These are phyloP conservation scores for Lophius americanus DNA, from an alignment of 2,797 vertebrate genomes.

Conservation along the genomic window DNA sequence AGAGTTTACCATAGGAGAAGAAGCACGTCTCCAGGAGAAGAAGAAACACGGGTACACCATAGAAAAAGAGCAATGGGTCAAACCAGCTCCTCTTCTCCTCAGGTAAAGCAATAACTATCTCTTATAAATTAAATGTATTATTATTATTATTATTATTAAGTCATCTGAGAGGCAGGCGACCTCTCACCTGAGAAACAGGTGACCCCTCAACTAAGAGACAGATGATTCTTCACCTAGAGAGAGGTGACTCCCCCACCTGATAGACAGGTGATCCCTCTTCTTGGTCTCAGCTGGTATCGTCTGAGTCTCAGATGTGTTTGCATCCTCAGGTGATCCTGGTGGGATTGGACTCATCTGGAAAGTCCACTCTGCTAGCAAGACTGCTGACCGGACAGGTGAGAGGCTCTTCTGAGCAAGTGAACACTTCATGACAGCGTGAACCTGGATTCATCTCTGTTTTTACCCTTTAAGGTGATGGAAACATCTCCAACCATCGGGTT, in stretches of 20 bases:
- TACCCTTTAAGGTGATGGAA: slow-evolving; percentile 70
- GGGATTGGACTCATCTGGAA: slow-evolving; percentile 77
- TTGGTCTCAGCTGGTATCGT: too few species aligned
- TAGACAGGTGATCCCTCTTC: too few species aligned
- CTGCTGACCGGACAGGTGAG: slow-evolving; percentile 68
- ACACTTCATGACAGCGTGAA: not conserved
- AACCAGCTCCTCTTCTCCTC: slow-evolving; percentile 32
- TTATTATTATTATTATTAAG: too few species aligned
- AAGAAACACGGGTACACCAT: not conserved
- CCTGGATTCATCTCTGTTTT: slow-evolving; percentile 60
- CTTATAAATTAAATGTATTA: too few species aligned
- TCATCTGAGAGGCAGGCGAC: not conserved
- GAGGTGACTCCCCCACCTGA: too few species aligned
- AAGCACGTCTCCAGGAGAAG: not conserved
- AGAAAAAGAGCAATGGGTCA: slow-evolving; percentile 54
- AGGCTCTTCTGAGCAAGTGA: not conserved
- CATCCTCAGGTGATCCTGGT: slow-evolving; percentile 66
- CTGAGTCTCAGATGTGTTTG: not conserved
- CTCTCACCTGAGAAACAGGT: too few species aligned
- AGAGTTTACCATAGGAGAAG: not conserved
- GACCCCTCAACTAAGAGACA: too few species aligned
- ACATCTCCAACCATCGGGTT: slow-evolving; percentile 90
- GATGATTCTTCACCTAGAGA: too few species aligned
- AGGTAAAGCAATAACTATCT: slow-evolving; percentile 45
- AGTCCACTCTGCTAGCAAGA: slow-evolving; percentile 62